These are phyloP conservation scores for Periplaneta americana DNA, from an alignment of 1,140 invertebrate species.

Conservation along the genomic window DNA sequence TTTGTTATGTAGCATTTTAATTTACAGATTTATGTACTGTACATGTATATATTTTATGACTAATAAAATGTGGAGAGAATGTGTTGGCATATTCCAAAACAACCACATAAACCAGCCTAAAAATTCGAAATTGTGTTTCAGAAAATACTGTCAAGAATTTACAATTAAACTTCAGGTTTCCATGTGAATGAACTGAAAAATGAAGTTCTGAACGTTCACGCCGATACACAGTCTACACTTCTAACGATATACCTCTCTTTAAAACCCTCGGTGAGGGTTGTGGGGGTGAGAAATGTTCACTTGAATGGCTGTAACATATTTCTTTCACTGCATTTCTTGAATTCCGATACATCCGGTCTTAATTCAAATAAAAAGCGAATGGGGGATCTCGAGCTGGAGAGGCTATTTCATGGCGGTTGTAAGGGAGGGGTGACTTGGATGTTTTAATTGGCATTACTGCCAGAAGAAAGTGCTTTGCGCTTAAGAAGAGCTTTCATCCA, in stretches of 20 bases:
- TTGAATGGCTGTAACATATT: background rate
- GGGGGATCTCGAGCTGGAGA: background rate
- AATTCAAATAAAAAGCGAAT: background rate
- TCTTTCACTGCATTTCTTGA: background rate
- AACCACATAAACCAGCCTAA: too few species aligned
- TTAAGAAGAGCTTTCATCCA: background rate
- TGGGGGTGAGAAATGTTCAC: background rate
- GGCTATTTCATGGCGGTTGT: background rate
- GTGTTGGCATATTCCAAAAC: too few species aligned
- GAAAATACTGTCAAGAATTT: too few species aligned
- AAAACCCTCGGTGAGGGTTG: background rate
- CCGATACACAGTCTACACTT: background rate
- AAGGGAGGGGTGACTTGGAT: background rate
- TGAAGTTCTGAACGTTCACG: background rate
- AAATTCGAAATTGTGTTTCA: too few species aligned
- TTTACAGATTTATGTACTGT: too few species aligned
- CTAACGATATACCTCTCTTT: background rate
- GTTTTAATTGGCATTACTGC: background rate
- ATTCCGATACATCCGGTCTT: background rate
- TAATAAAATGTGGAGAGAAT: too few species aligned
- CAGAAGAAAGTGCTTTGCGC: background rate
- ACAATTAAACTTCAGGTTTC: too few species aligned
- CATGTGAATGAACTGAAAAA: background rate
- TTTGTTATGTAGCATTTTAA: too few species aligned
- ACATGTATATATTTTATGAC: too few species aligned